Evolutionary conservation across 2,888 invertebrate genomes (phyloP).

Genomic region (Agrotis exclamationis): DNA sequence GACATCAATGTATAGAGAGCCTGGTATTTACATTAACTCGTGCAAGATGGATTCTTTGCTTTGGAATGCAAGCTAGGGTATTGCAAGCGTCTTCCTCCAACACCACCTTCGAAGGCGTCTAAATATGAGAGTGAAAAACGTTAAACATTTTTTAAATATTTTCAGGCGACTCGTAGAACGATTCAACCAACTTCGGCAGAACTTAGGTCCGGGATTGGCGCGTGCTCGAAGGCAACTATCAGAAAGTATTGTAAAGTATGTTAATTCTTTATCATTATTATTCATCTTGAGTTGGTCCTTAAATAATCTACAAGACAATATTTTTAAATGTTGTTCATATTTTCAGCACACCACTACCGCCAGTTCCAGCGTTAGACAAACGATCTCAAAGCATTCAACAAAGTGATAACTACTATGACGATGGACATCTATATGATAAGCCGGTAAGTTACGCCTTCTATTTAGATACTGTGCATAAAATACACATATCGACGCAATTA

Average conservation of each 20-base stretch:
- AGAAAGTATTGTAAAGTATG: conserved; percentile 95
- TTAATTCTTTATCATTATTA: not conserved
- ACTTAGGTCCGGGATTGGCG: conserved; percentile 92
- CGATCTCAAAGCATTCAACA: conserved; percentile 91
- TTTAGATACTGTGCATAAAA: not conserved
- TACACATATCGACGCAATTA: not conserved
- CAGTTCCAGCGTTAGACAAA: conserved; percentile 94
- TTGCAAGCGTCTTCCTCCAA: not conserved
- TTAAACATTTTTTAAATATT: conserved; percentile 9
- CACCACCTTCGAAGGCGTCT: not conserved
- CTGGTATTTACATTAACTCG: not conserved
- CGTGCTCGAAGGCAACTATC: conserved; percentile 93
- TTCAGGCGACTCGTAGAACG: conserved; percentile 95
- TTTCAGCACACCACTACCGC: conserved; percentile 95
- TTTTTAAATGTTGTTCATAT: not conserved
- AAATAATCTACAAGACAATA: not conserved
- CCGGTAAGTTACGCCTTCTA: conserved; percentile 88
- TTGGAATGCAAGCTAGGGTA: not conserved
- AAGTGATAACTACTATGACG: conserved; percentile 89
- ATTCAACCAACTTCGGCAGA: conserved; percentile 96
- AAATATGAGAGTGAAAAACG: too few relatives aligned
- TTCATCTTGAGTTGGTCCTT: too few relatives aligned
- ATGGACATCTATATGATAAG: conserved; percentile 94
- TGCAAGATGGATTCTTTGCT: not conserved
- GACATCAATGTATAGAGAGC: not conserved